A percentile compares a stretch with the other conserved stretches of the same genome.
Evolutionary conservation across 2,113 vertebrate genomes (phyloP).

Genomic region (Zosterops japonicus): DNA sequence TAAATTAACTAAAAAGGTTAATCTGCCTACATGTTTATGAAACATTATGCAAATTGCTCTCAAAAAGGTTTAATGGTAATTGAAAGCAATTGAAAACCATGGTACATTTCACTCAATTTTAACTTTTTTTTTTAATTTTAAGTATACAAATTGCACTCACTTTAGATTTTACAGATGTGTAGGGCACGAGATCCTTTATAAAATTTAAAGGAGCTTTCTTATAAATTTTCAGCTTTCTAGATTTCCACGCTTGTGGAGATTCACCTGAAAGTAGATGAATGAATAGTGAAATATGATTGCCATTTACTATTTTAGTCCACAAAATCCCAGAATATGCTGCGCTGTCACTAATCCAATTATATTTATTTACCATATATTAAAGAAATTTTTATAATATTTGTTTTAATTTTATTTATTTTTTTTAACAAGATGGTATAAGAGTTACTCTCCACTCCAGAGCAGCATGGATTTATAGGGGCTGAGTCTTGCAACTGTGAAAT

Average conservation of each 20-base stretch:
- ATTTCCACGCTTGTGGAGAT: neutral
- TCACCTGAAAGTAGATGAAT: slow-evolving; percentile 8
- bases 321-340: neutral
- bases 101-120: slow-evolving; percentile 76
- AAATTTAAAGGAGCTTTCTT: neutral
- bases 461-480: neutral
- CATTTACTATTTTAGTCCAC: slow-evolving; percentile 27
- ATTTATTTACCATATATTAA: neutral
- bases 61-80: slow-evolving; percentile 81
- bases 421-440: neutral
- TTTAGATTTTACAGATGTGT: slow-evolving; percentile 53
- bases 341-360: neutral
- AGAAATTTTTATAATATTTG: slow-evolving; percentile 13
- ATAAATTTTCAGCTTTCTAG: neutral
- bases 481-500: neutral
- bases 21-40: slow-evolving; percentile 83
- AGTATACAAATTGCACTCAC: slow-evolving; percentile 52
- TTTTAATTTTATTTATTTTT: neutral
- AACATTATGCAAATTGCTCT: slow-evolving; percentile 82
- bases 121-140: slow-evolving; percentile 31
- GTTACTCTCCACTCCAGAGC: neutral
- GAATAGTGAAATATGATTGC: neutral
- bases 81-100: slow-evolving; percentile 78
- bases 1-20: slow-evolving; percentile 87
- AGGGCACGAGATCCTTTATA: neutral